Evolutionary conservation across 2,888 invertebrate genomes (phyloP).

Genomic region (Pinctada fucata): DNA sequence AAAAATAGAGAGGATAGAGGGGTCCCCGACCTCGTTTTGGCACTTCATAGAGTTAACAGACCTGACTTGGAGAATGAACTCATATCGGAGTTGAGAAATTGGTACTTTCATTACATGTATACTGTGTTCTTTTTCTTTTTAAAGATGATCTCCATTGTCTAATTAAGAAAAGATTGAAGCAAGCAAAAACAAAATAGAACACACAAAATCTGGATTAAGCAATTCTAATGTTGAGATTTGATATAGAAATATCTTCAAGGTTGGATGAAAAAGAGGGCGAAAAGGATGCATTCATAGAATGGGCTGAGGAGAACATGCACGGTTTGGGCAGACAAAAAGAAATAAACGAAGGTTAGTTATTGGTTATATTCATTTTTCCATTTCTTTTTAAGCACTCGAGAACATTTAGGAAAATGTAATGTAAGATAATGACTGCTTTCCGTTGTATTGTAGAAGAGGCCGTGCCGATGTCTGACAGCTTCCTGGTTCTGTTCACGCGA

Average conservation of each 20-base stretch:
- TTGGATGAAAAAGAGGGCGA: not conserved
- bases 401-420: not conserved
- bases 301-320: not conserved
- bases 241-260: no score
- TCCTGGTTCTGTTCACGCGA: constrained; percentile 34
- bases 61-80: constrained; percentile 36
- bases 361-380: not conserved
- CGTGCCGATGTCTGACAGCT: constrained; percentile 46
- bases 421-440: no score
- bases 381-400: no score
- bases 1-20: constrained; percentile 46
- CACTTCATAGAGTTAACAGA: constrained; percentile 38
- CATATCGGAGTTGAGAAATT: constrained; percentile 34
- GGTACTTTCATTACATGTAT: constrained; percentile 29
- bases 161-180: no score
- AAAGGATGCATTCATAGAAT: not conserved
- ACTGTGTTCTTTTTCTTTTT: not conserved
- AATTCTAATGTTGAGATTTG: no score
- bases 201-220: no score
- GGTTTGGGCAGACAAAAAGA: not conserved
- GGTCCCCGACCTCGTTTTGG: constrained; percentile 46
- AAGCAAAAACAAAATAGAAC: no score
- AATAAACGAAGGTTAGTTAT: not conserved
- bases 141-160: no score
- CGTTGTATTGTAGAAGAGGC: constrained; percentile 31